Percentiles rank a stretch among this genome's conserved stretches.
Evolutionary conservation across 1,140 invertebrate species (phyloP).

Genomic region (Drosophila insularis): DNA sequence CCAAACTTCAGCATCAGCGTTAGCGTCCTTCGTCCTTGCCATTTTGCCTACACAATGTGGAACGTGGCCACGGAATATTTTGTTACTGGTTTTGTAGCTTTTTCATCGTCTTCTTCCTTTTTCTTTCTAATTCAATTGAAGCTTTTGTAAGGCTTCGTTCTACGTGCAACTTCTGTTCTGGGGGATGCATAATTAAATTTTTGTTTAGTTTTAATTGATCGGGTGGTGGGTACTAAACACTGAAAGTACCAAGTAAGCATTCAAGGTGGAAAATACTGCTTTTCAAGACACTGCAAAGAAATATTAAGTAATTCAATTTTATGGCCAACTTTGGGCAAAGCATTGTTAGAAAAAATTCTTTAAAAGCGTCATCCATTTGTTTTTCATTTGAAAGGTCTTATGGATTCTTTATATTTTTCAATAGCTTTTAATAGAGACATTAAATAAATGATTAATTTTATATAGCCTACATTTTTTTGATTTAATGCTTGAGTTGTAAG

Average conservation of each 20-base stretch:
- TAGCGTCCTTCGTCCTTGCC: neutral
- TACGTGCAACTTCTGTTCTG: conserved; percentile 46
- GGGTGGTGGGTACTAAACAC: conserved; percentile 30
- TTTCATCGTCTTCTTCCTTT: neutral
- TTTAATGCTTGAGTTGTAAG: too few species aligned
- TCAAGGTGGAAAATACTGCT: neutral
- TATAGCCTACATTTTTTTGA: too few species aligned
- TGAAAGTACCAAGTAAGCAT: neutral
- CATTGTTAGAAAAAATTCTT: too few species aligned
- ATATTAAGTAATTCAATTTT: neutral
- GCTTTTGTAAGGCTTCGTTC: conserved; percentile 33
- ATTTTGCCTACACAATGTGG: neutral
- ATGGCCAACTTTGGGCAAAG: too few species aligned
- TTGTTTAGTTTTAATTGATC: conserved; percentile 80
- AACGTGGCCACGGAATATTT: conserved; percentile 53
- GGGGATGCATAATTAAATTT: conserved; percentile 78
- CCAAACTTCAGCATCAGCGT: too few species aligned
- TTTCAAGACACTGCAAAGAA: neutral
- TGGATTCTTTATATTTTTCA: too few species aligned
- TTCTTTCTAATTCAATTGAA: conserved; percentile 67
- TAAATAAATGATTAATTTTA: too few species aligned
- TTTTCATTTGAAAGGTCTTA: too few species aligned
- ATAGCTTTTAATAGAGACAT: too few species aligned
- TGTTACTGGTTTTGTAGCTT: conserved; percentile 13
- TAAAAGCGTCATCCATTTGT: too few species aligned